Conservation (phyloP, 2,888 invertebrate species). For the Drosophila colorata region DNA sequence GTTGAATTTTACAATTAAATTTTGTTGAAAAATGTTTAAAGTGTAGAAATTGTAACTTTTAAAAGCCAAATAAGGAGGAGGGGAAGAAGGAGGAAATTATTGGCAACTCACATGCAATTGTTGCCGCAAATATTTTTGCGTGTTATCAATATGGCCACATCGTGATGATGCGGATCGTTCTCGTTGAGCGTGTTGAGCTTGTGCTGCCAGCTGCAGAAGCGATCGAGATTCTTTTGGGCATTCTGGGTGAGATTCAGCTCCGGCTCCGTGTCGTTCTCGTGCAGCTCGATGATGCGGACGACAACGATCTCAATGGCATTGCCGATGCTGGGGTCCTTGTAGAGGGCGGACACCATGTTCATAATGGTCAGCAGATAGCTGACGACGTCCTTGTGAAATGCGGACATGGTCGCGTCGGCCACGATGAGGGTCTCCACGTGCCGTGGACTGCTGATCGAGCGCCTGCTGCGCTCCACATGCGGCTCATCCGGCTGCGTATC, state of each 20-base stretch:
- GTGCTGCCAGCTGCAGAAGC: conserved; percentile 94
- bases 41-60: too few relatives aligned
- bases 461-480: conserved; percentile 81
- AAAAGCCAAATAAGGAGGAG: too few relatives aligned
- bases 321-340: conserved; percentile 94
- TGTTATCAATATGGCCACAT: conserved; percentile 94
- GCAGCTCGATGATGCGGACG: conserved; percentile 92
- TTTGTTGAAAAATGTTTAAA: too few relatives aligned
- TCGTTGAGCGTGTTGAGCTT: conserved; percentile 91
- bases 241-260: conserved; percentile 91
- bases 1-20: too few relatives aligned
- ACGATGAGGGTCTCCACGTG: conserved; percentile 95
- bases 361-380: conserved; percentile 95
- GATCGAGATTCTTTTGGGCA: conserved; percentile 92
- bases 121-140: conserved; percentile 90
- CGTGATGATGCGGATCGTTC: conserved; percentile 94
- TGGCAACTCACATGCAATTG: conserved; percentile 84
- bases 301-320: conserved; percentile 96
- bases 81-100: too few relatives aligned
- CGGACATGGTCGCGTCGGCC: conserved; percentile 94
- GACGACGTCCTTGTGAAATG: conserved; percentile 94
- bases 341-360: conserved; percentile 96
- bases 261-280: conserved; percentile 86
- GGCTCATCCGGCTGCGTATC: conserved; percentile 42
- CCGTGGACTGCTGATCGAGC: conserved; percentile 91